phyloP scores from a whole-genome alignment of 2,888 invertebrate genomes.

The Lottia scabra region DNA sequence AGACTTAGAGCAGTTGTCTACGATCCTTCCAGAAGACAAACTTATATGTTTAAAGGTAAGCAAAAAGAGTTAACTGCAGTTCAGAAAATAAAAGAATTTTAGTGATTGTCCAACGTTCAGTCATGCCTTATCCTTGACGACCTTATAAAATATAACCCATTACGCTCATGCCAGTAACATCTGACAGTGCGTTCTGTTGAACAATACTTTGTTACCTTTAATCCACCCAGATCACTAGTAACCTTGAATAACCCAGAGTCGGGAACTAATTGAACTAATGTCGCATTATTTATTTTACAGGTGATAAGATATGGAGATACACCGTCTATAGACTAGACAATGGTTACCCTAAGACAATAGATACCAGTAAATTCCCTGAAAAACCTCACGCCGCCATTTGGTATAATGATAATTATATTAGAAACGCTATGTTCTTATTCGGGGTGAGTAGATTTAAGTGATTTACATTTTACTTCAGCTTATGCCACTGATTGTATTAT shows the following conservation, averaged over 20 bases:
- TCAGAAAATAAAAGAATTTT: background rate
- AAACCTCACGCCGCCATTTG: conserved; percentile 49
- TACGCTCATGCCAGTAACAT: too few relatives aligned
- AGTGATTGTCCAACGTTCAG: too few relatives aligned
- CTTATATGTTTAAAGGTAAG: conserved; percentile 61
- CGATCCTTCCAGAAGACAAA: conserved; percentile 44
- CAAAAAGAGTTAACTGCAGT: too few relatives aligned
- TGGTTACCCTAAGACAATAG: conserved; percentile 36
- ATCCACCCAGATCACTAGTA: too few relatives aligned
- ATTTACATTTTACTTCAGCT: too few relatives aligned
- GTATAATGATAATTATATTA: conserved; percentile 31
- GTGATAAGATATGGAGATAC: conserved; percentile 50
- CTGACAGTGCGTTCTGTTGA: too few relatives aligned
- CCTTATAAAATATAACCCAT: too few relatives aligned
- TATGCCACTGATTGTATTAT: too few relatives aligned
- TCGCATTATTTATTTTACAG: conserved; percentile 33
- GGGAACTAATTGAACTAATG: too few relatives aligned
- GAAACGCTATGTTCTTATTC: conserved; percentile 53
- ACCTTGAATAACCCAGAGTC: too few relatives aligned
- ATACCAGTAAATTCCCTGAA: conserved; percentile 35
- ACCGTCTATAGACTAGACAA: conserved; percentile 46
- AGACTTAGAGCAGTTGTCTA: conserved; percentile 49
- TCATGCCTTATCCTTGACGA: too few relatives aligned
- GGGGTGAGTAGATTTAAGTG: conserved; percentile 38
- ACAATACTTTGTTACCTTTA: too few relatives aligned